Base-by-base conservation (phyloP, 2,888 invertebrate species). In the Neoitamus cyanurus region DNA sequence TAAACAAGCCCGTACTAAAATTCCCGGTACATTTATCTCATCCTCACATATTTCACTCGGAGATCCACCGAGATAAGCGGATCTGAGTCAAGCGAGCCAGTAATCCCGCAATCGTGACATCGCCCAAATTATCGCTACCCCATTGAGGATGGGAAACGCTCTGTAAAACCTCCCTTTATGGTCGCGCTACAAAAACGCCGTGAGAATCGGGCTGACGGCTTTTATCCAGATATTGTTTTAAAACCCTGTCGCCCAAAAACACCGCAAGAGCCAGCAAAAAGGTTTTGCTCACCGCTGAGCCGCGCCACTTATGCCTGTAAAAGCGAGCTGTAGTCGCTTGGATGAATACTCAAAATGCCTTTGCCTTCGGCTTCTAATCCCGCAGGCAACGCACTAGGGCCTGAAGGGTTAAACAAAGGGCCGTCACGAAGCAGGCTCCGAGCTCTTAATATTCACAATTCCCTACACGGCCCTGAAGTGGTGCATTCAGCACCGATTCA, bases 261-360 rank as follows among this genome's bases (percentile, higher is more conserved):
- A 5, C 42, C 42, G 15, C 42, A 42, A 42, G 42, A 42, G 42
- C 42, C n/a, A 42, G n/a, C 42, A 42, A 3, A 42, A 42, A n/a
- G 15, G 42, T 3, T 15, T 42, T 6, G 42, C 42, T 42, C n/a
- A 42, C 42, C 15, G 42, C 42, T 42, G 42, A 42, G 42, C 42
- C 42, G 42, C 42, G n/a, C 42, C 42, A 42, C 42, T 42, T 42
- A n/a, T 5, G 42, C n/a, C n/a, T 42, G n/a, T 73, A n/a, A 46
- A 77, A 36, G 77, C 30, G 77, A 46, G 77, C 77, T 46, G n/a
- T 37, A 46, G 48, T 30, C 77, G 48, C 77, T 30, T 77, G 77
- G 36, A 77, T 77, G 31, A 46, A 30, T 48, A 37, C 77, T 77
- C 30, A 46, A 77, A 77, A 77, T 46, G 46, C 36, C 77, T 46